Evolutionary conservation across 1,140 invertebrate genomes (phyloP).

Genomic region (Phthorimaea operculella): DNA sequence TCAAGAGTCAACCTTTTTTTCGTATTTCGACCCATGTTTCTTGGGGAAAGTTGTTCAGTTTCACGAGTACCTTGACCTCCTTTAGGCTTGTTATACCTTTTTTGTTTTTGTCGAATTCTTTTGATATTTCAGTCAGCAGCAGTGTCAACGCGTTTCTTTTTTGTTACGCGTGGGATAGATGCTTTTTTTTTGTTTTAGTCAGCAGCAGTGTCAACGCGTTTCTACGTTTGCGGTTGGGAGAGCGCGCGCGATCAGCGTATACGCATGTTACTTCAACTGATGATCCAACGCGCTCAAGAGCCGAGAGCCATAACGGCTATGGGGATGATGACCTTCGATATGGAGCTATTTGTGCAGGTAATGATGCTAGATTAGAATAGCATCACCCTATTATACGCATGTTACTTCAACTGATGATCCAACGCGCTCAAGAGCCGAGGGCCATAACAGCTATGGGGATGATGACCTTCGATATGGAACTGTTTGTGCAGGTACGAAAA

Average conservation of each 20-base stretch:
- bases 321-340: constrained; percentile 13
- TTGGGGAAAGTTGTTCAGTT: no score
- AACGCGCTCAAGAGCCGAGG: constrained; percentile 13
- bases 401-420: constrained; percentile 16
- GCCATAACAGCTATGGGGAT: background rate
- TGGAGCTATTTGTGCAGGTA: constrained; percentile 27
- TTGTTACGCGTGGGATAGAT: constrained; percentile 11
- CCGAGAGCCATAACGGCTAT: constrained; percentile 6
- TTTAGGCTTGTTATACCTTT: no score
- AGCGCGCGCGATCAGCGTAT: background rate
- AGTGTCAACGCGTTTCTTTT: constrained; percentile 10
- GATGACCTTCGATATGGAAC: constrained; percentile 22
- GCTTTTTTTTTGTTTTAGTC: constrained; percentile 7
- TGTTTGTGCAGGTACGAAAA: constrained; percentile 22
- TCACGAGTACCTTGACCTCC: no score
- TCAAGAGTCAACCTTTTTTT: no score
- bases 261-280: constrained; percentile 10
- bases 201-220: constrained; percentile 5
- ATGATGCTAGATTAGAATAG: no score
- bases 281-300: constrained; percentile 15
- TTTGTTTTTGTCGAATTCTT: no score
- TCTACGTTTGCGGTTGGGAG: constrained; percentile 15
- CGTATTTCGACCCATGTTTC: no score
- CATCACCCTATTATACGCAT: constrained; percentile 14
- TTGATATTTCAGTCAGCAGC: constrained; percentile 5